Evolutionary conservation across 2,888 invertebrate species (phyloP), one percentile per base, ranked within the genome.

Genomic region (Timema cristinae): DNA sequence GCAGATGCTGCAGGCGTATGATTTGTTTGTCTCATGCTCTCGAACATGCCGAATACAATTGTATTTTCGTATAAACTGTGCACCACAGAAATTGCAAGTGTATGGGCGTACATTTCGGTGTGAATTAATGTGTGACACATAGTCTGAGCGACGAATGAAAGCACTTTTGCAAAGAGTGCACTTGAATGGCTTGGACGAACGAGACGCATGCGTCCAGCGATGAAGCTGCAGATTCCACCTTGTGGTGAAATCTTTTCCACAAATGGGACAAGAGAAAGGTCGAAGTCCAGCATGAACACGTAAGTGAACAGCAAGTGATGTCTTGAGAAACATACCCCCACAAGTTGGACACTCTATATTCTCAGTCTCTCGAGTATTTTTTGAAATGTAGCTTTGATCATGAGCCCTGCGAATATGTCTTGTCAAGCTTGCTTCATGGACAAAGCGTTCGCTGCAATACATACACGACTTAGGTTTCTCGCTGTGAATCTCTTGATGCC

Each of bases 221-320:
- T 95, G 95, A 77, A 93, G 86, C 80, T 94, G 93, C 69, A 95
- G 85, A 84, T 95, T 95, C 92, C 94, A 95, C 81, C 93, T 93
- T 77, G 94, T 94, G 77, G 92, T 91, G 84, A 95, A 95, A 50
- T 89, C 86, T 81, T 94, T 94, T 79, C 89, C 91, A 84, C 95
- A 95, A 71, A 94, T 89, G 70, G 89, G 85, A 83, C 95, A 95
- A 73, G 88, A 85, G 84, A 88, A 91, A n/a, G 93, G 92, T 71
- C 89, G 86, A 80, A 89, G 86, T 75, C 92, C 90, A 76, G 87
- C 88, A 84, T 95, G 95, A 68, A 91, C 92, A 47, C 88, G 86
- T 81, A 94, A 87, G 80, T 94, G 94, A 7, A 90, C 89, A 73
- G 92, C 91, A 69, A 95, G 85, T 73, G 94, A 94, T 9, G 91